phyloP scores from a whole-genome alignment of 2,113 vertebrate species.

The Garra rufa region DNA sequence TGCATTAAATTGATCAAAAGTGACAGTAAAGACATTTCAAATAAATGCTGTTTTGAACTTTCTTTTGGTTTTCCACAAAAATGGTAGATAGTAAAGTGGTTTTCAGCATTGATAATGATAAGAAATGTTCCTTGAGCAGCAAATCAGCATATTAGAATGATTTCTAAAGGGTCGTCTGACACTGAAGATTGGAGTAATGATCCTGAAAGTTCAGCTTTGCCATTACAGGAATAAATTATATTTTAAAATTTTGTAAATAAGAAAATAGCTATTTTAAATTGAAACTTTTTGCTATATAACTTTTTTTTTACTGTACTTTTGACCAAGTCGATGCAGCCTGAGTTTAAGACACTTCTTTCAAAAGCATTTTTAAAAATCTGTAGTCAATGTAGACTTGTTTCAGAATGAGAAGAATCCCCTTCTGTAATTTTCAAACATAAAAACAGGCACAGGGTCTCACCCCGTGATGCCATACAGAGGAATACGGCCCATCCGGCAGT shows the following conservation, averaged over 20 bases:
- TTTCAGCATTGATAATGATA: not conserved
- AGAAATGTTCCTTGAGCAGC: not conserved
- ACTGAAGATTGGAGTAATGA: not conserved
- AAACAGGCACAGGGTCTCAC: conserved; percentile 65
- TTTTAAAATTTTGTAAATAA: not conserved
- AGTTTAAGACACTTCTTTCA: not conserved
- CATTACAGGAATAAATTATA: not conserved
- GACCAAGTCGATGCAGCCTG: not conserved
- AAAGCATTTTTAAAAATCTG: not conserved
- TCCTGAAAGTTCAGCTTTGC: not conserved
- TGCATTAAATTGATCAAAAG: not conserved
- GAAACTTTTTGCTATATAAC: not conserved
- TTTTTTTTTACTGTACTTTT: not conserved
- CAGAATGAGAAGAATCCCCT: not conserved
- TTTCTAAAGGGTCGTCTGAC: not conserved
- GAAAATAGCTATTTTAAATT: not conserved
- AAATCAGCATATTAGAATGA: not conserved
- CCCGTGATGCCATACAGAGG: conserved; percentile 72
- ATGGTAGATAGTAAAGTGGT: not conserved
- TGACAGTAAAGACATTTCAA: not conserved
- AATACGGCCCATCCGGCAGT: conserved; percentile 60
- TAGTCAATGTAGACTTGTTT: not conserved
- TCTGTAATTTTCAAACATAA: not conserved
- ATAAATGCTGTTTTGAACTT: not conserved
- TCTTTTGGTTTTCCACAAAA: not conserved